phyloP scores from a whole-genome alignment of 2,113 vertebrate species.

The Trogon surrucura region DNA sequence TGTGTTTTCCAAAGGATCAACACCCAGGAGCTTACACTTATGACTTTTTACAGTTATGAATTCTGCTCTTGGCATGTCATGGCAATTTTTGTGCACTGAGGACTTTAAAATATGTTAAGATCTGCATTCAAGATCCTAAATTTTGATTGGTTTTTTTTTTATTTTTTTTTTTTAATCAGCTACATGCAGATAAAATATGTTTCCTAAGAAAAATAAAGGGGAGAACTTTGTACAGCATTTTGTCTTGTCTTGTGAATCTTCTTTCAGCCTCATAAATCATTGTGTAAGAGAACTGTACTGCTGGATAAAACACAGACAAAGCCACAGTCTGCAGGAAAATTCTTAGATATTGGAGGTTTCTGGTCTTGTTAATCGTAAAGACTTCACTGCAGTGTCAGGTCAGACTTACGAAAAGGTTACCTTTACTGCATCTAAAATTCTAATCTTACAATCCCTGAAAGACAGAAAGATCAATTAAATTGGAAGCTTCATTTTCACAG shows the following conservation, averaged over 20 bases:
- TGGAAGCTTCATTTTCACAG: not conserved
- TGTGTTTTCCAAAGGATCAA: not conserved
- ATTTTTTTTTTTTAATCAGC: no score
- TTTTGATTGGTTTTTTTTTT: rapidly evolving
- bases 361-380: not conserved
- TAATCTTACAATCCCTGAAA: not conserved
- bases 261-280: not conserved
- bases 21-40: not conserved
- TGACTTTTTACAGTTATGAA: not conserved
- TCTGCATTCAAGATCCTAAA: not conserved
- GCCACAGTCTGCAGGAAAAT: not conserved
- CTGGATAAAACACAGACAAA: not conserved
- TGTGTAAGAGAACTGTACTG: not conserved
- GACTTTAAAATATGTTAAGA: not conserved
- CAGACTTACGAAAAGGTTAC: not conserved
- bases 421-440: not conserved
- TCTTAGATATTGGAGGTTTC: not conserved
- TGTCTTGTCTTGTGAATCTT: not conserved
- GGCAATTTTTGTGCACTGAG: not conserved
- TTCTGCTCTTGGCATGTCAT: not conserved
- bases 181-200: not conserved
- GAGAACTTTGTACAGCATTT: not conserved
- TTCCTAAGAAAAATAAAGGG: not conserved
- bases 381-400: not conserved
- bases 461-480: not conserved